Base-by-base conservation (phyloP, 2,113 vertebrate species). In the Chaetodon trifascialis region DNA sequence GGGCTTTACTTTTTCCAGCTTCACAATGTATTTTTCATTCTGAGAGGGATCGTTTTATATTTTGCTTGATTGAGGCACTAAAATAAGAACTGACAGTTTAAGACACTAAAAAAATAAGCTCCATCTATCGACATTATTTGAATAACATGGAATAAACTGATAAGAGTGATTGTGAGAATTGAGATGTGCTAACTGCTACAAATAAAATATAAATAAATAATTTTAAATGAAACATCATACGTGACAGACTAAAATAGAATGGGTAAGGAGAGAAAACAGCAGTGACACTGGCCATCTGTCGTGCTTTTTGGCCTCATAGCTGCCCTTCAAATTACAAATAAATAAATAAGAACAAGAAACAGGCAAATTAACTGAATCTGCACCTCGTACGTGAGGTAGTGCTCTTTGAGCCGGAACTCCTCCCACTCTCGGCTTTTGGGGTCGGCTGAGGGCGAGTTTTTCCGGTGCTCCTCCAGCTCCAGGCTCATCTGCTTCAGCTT, bases 351-450 rank as follows among this genome's bases (percentile, higher is more conserved):
- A 25, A n/a, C 14, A 75, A 42, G 59, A 54, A 56, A 1, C 54
- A 46, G 40, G 55, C 25, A 68, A 77, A 72, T 62, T 7, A 71
- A 52, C 9, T 9, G 44, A 25, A 25, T 30, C 23, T 60, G 56
- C 94, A 99, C 98, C 97, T 99, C 98, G 14, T 98, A 99, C 11
- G 94, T 97, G 92, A 99, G 96, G 95, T 99, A 99, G 94, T 99
- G 97, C 92, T 99, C 98, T 95, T 99, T 99, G 83, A 99, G 95
- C 76, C 96, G 95, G 94, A 95, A 96, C 91, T 99, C 98, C 94
- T 99, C 98, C 21, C 96, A 95, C 87, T 98, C 97, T 89, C 97
- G 97, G 91, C 96, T 98, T 90, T 98, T 99, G 82, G 96, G 92
- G 80, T 95, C 96, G 80, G 95, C 95, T 70, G 97, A 96, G 52